Percentiles rank a stretch among this genome's conserved stretches.
phyloP scores from a whole-genome alignment of 2,888 invertebrate species.

The Tanypteryx hageni region DNA sequence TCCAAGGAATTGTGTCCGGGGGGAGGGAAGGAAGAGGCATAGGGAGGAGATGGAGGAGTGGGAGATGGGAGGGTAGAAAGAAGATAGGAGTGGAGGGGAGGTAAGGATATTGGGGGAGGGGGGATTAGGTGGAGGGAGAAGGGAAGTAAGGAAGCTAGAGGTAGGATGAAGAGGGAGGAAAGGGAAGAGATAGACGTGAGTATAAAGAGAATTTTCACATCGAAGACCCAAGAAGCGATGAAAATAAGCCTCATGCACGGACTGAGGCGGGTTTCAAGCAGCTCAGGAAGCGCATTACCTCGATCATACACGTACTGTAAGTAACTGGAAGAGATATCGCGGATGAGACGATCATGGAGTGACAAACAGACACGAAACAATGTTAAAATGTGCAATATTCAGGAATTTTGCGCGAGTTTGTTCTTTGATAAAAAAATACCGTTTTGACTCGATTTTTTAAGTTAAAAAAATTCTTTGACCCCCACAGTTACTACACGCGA shows the following conservation, averaged over 20 bases:
- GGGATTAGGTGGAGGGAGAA: slow-evolving; percentile 68
- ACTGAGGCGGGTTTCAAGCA: too few relatives aligned
- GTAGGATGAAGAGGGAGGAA: background rate
- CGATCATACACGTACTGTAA: background rate
- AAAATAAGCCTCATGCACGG: too few relatives aligned
- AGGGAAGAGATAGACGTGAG: background rate
- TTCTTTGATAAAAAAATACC: background rate
- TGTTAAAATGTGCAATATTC: background rate
- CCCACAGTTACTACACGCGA: too few relatives aligned
- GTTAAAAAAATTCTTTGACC: too few relatives aligned
- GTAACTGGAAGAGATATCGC: background rate
- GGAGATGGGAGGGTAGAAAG: slow-evolving; percentile 65
- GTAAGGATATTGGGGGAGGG: slow-evolving; percentile 21
- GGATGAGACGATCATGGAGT: background rate
- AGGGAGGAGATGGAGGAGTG: slow-evolving; percentile 66
- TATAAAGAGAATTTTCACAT: background rate
- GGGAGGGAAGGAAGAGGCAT: slow-evolving; percentile 57
- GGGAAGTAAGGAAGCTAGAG: slow-evolving; percentile 68
- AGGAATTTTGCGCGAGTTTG: background rate
- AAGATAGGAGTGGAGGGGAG: slow-evolving; percentile 67
- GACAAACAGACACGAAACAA: background rate
- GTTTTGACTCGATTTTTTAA: background rate
- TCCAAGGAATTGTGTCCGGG: slow-evolving; percentile 66
- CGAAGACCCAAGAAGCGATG: background rate
- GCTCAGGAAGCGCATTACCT: too few relatives aligned